Evolutionary conservation across 53 echinoderm and acorn worm genomes (phyloP).

Genomic region (Stichopus horrens): DNA sequence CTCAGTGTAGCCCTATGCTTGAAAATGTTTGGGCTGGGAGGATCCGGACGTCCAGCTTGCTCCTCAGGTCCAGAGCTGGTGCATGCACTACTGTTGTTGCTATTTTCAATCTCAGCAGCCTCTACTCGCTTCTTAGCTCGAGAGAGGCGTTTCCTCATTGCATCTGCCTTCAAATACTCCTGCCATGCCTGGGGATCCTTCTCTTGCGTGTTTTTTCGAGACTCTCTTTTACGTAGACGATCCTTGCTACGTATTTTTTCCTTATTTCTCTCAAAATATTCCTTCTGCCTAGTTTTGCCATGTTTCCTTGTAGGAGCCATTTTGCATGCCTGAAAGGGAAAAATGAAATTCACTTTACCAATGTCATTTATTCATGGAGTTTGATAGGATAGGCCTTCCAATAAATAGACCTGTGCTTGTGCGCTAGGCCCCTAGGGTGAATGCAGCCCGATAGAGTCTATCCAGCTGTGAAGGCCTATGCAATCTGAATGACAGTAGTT

Average conservation of each 20-base stretch:
- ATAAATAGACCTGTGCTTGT: too few species aligned
- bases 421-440: too few species aligned
- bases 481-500: too few species aligned
- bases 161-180: not conserved
- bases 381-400: not conserved
- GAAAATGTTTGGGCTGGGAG: not conserved
- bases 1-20: not conserved
- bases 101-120: not conserved
- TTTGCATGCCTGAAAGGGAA: not conserved
- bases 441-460: too few species aligned
- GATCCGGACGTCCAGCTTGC: not conserved
- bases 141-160: not conserved
- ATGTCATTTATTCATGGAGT: too few species aligned
- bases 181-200: not conserved
- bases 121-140: constrained; percentile 16
- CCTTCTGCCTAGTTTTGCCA: not conserved
- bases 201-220: not conserved
- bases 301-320: not conserved
- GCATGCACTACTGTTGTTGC: not conserved
- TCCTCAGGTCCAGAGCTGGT: not conserved
- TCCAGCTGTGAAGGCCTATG: too few species aligned
- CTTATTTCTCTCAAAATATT: constrained; percentile 1
- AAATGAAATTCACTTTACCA: not conserved
- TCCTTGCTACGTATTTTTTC: too few species aligned
- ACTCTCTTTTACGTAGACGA: not conserved